Evolutionary conservation across 2,113 vertebrate species (phyloP).

Genomic region (Caloenas nicobarica): DNA sequence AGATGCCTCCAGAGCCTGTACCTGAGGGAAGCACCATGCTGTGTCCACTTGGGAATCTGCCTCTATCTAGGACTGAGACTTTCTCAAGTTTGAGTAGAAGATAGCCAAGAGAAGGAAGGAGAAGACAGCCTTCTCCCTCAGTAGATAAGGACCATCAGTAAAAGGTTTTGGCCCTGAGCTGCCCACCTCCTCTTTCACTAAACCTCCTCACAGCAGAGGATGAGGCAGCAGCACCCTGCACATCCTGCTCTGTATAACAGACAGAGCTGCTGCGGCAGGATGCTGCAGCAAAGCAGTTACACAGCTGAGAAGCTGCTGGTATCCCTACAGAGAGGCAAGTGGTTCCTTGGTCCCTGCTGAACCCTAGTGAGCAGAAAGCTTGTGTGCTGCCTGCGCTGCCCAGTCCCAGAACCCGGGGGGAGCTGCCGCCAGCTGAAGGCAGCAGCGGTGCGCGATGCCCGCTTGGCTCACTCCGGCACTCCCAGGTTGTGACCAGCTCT

Average conservation of each 20-base stretch:
- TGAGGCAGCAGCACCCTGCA: background rate
- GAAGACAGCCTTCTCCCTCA: background rate
- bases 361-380: background rate
- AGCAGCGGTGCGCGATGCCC: fast-evolving
- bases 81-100: background rate
- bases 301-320: background rate
- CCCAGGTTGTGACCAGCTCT: fast-evolving
- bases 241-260: background rate
- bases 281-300: background rate
- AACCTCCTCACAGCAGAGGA: background rate
- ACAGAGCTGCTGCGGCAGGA: background rate
- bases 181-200: background rate
- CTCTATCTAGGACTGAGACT: background rate
- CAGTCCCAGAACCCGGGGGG: fast-evolving
- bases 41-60: background rate
- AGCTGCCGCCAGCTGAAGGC: background rate
- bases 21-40: fast-evolving
- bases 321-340: background rate
- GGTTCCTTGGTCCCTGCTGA: fast-evolving
- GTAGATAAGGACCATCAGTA: background rate
- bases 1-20: background rate
- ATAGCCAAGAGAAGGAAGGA: background rate
- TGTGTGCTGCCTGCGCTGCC: background rate
- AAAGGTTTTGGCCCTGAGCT: background rate
- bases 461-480: background rate